These are phyloP conservation scores for Hypsopygia costalis DNA, from an alignment of 2,888 invertebrate genomes.

Conservation along the genomic window DNA sequence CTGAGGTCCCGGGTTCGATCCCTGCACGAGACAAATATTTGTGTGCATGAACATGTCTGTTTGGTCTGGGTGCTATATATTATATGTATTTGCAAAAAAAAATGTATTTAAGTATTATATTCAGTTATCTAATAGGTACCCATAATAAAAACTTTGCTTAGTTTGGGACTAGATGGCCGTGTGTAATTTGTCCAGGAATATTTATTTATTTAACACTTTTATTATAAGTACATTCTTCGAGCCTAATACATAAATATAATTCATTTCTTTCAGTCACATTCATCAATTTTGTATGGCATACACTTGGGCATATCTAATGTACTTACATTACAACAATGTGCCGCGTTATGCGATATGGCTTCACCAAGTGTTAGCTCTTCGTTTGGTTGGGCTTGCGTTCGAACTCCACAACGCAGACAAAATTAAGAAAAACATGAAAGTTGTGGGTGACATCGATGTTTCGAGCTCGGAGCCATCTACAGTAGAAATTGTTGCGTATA, in stretches of 20 bases:
- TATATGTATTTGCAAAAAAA: too few species aligned
- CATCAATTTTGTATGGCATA: conserved; percentile 86
- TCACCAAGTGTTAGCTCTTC: conserved; percentile 89
- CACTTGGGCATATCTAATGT: conserved; percentile 88
- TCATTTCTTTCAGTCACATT: conserved; percentile 80
- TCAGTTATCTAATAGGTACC: too few species aligned
- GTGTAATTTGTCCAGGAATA: too few species aligned
- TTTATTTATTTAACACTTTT: too few species aligned
- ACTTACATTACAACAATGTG: conserved; percentile 85
- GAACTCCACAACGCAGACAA: conserved; percentile 79
- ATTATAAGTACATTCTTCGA: too few species aligned
- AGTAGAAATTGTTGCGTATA: conserved; percentile 86
- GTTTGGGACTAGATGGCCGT: too few species aligned
- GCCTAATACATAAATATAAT: conserved; percentile 1
- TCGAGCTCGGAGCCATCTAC: conserved; percentile 60
- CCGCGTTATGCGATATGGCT: conserved; percentile 87
- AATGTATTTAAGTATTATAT: too few species aligned
- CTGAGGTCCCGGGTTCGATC: too few species aligned
- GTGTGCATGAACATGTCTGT: too few species aligned
- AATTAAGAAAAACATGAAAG: conserved; percentile 27
- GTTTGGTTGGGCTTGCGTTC: conserved; percentile 91
- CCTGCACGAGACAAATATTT: too few species aligned
- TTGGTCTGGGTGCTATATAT: too few species aligned
- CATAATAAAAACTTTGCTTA: too few species aligned
- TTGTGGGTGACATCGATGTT: conserved; percentile 30